Percentiles rank a stretch among this genome's conserved stretches.
Evolutionary conservation across 2,888 invertebrate species (phyloP).

Genomic region (Macrophya alboannulata): DNA sequence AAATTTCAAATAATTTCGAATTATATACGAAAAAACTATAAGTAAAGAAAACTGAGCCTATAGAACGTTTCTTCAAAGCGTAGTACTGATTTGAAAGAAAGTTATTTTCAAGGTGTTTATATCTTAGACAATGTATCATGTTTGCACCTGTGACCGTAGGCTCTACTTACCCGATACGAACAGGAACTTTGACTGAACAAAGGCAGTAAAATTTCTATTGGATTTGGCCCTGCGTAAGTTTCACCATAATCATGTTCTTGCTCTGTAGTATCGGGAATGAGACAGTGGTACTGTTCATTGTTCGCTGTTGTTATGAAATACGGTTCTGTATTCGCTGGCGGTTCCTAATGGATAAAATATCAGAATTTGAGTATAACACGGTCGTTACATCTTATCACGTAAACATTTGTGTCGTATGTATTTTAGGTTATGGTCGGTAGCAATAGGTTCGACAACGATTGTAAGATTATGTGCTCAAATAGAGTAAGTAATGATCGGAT

Average conservation of each 20-base stretch:
- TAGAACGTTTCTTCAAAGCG: background rate
- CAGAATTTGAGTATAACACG: background rate
- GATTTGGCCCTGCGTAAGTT: conserved; percentile 88
- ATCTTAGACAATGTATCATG: background rate
- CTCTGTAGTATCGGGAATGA: conserved; percentile 86
- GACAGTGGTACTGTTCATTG: conserved; percentile 92
- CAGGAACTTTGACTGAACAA: conserved; percentile 91
- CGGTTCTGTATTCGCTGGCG: conserved; percentile 81
- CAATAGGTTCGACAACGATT: background rate
- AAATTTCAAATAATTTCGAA: background rate
- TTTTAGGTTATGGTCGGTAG: conserved; percentile 37
- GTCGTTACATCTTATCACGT: background rate
- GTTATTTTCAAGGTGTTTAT: background rate
- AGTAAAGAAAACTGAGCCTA: too few relatives aligned
- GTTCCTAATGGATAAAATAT: conserved; percentile 68
- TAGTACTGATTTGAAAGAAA: background rate
- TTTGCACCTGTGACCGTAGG: background rate
- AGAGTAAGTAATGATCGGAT: background rate
- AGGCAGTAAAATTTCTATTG: conserved; percentile 89
- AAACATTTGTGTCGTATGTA: background rate
- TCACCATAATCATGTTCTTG: conserved; percentile 82
- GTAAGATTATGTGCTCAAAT: background rate
- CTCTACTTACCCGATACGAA: conserved; percentile 86
- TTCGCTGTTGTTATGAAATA: conserved; percentile 88
- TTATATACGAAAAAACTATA: too few relatives aligned